Percentiles rank a stretch among this genome's conserved stretches.
These are phyloP conservation scores for Amphiprion ocellaris DNA, from an alignment of 2,113 vertebrate genomes.

Conservation along the genomic window DNA sequence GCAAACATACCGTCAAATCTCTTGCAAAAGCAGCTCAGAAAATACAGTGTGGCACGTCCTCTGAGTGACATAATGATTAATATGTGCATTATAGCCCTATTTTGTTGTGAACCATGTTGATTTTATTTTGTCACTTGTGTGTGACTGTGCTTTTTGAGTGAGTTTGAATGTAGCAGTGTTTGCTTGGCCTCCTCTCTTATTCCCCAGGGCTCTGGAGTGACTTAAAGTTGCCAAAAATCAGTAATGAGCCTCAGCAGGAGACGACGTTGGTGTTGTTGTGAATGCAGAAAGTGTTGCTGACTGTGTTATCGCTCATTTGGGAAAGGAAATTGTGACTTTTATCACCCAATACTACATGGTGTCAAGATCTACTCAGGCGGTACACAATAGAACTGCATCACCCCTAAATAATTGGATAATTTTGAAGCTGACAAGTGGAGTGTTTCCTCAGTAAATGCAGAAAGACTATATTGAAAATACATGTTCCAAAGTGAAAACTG, in stretches of 20 bases:
- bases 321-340: background rate
- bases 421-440: too few relatives aligned
- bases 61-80: conserved; percentile 14
- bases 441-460: too few relatives aligned
- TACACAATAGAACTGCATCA: too few relatives aligned
- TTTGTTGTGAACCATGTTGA: conserved; percentile 29
- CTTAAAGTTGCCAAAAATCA: conserved; percentile 28
- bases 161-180: conserved; percentile 12
- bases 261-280: conserved; percentile 6
- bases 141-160: background rate
- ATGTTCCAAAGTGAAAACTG: too few relatives aligned
- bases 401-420: too few relatives aligned
- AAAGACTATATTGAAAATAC: too few relatives aligned
- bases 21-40: background rate
- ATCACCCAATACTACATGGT: background rate
- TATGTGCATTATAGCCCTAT: background rate
- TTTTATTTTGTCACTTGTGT: conserved; percentile 24
- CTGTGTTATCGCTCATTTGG: conserved; percentile 16
- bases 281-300: background rate
- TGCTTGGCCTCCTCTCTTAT: conserved; percentile 19
- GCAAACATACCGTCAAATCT: conserved; percentile 4
- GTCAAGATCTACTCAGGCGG: too few relatives aligned
- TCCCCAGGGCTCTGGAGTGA: conserved; percentile 14
- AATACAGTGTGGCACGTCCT: background rate
- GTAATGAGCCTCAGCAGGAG: conserved; percentile 32